phyloP scores from a whole-genome alignment of 2,113 vertebrate genomes.

The Lampris megalopsis region DNA sequence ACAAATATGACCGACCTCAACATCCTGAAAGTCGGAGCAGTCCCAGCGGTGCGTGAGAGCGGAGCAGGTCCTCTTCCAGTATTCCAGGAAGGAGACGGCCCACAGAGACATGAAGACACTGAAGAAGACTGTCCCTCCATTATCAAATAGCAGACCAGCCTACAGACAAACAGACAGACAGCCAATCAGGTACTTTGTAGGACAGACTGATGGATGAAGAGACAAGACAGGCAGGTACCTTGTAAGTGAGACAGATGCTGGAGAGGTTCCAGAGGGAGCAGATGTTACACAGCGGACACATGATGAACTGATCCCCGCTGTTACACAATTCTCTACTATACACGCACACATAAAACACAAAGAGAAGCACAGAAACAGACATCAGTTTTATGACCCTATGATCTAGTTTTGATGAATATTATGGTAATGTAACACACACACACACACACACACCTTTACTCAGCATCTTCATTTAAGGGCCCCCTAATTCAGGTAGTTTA shows the following conservation, averaged over 20 bases:
- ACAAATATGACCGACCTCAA: slow-evolving; percentile 64
- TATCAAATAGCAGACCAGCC: slow-evolving; percentile 85
- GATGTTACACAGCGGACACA: slow-evolving; percentile 84
- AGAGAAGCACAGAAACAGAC: slow-evolving; percentile 1
- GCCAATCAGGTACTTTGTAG: background rate
- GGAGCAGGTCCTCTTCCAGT: slow-evolving; percentile 83
- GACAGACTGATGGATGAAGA: background rate
- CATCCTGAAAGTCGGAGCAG: slow-evolving; percentile 84
- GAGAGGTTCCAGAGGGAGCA: slow-evolving; percentile 85
- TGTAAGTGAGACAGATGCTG: slow-evolving; percentile 85
- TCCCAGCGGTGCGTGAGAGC: slow-evolving; percentile 84
- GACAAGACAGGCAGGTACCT: slow-evolving; percentile 66
- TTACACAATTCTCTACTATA: slow-evolving; percentile 83
- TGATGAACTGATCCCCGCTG: slow-evolving; percentile 73
- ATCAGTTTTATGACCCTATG: background rate
- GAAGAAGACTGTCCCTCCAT: slow-evolving; percentile 84
- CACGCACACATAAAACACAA: slow-evolving; percentile 32
- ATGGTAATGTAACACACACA: background rate
- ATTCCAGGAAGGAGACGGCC: slow-evolving; percentile 86
- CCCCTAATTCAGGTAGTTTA: no score
- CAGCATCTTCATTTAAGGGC: no score
- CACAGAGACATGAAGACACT: slow-evolving; percentile 87
- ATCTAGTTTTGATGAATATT: background rate
- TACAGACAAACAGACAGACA: slow-evolving; percentile 27
- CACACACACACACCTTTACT: background rate